A percentile compares a stretch with the other conserved stretches of the same genome.
These are phyloP conservation scores for Oreochromis niloticus DNA, from an alignment of 2,113 vertebrate species.

Conservation along the genomic window DNA sequence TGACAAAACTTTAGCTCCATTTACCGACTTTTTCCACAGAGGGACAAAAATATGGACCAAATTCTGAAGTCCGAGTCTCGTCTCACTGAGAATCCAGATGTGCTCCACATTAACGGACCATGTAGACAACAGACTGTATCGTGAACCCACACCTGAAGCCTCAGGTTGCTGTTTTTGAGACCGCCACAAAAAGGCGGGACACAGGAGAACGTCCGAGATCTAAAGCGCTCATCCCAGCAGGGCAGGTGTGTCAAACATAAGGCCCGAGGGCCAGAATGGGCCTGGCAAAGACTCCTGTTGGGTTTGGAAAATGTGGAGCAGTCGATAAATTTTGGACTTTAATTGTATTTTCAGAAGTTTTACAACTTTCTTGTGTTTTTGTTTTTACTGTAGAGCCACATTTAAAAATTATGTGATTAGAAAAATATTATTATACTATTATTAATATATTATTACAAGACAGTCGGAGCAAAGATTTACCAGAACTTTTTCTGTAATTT, in stretches of 20 bases:
- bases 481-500: not conserved
- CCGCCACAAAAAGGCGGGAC: not conserved
- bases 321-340: not conserved
- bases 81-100: not conserved
- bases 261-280: not conserved
- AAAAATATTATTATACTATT: not conserved
- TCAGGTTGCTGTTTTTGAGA: not conserved
- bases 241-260: not conserved
- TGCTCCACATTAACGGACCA: not conserved
- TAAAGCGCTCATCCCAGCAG: not conserved
- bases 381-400: not conserved
- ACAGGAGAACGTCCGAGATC: not conserved
- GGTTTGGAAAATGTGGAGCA: not conserved
- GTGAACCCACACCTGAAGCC: not conserved
- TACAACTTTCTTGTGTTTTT: not conserved
- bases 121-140: rapidly evolving
- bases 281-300: not conserved
- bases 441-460: not conserved
- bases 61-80: not conserved
- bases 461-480: not conserved
- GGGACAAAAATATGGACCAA: not conserved
- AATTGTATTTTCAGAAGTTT: not conserved
- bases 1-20: not conserved
- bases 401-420: not conserved
- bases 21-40: not conserved